Percentiles rank a stretch among this genome's conserved stretches.
These are phyloP conservation scores for Myotis findleyi DNA, from an alignment of 2,797 vertebrate genomes.

Conservation along the genomic window DNA sequence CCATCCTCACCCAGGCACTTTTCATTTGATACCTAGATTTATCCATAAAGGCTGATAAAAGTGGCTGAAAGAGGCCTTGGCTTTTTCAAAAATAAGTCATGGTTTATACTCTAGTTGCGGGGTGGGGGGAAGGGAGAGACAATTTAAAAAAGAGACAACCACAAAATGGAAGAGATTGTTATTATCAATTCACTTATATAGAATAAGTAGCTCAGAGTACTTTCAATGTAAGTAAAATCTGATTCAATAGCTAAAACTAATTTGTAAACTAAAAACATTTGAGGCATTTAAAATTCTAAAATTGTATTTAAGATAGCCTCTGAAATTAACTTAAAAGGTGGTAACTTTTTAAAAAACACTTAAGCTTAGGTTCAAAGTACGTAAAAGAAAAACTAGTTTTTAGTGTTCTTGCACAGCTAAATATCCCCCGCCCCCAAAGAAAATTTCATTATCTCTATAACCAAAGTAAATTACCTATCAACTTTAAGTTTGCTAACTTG, in stretches of 20 bases:
- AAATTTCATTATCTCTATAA: slow-evolving; percentile 27
- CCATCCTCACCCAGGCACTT: background rate
- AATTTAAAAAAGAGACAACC: background rate
- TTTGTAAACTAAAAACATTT: background rate
- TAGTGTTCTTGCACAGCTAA: background rate
- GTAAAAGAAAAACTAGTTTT: slow-evolving; percentile 21
- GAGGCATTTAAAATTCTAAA: slow-evolving; percentile 39
- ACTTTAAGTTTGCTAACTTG: slow-evolving; percentile 41
- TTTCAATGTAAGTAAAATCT: background rate
- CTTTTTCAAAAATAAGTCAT: background rate
- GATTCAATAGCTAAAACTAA: background rate
- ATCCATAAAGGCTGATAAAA: slow-evolving; percentile 5
- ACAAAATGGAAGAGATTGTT: background rate
- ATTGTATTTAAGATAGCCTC: background rate
- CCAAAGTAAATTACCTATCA: slow-evolving; percentile 4
- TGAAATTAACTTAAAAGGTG: background rate
- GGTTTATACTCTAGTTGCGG: background rate
- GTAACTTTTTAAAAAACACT: background rate
- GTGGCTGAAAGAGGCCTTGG: background rate
- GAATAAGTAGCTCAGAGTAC: background rate
- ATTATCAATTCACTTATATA: background rate
- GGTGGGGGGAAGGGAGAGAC: background rate
- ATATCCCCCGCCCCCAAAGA: background rate
- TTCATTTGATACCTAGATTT: background rate
- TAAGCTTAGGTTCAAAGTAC: background rate